phyloP scores from a whole-genome alignment of 2,113 vertebrate genomes.

The Podarcis cretensis region DNA sequence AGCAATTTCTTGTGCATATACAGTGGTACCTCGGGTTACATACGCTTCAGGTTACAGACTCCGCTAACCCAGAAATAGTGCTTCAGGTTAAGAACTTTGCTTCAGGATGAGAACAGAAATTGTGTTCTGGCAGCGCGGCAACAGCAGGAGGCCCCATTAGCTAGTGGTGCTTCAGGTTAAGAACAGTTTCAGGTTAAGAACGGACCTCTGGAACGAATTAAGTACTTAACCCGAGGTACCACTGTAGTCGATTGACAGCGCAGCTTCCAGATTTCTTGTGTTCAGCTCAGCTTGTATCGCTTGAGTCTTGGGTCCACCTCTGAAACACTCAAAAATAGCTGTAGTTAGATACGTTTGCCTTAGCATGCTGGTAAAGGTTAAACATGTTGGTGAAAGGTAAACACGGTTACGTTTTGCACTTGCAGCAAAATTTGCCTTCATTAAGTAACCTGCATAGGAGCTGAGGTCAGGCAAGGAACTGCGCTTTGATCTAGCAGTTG shows the following conservation, averaged over 20 bases:
- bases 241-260: background rate
- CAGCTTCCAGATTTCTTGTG: background rate
- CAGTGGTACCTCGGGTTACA: too few species aligned
- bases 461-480: background rate
- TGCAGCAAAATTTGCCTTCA: background rate
- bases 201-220: too few species aligned
- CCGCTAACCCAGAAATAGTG: too few species aligned
- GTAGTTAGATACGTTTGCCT: background rate
- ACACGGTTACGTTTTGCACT: background rate
- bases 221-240: too few species aligned
- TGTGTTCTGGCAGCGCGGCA: fast-evolving
- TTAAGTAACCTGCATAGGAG: background rate
- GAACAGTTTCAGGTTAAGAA: too few species aligned
- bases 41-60: too few species aligned
- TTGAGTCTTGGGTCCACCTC: background rate
- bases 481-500: background rate
- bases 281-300: background rate
- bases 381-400: background rate
- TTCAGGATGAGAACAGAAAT: too few species aligned
- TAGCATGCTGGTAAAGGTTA: background rate
- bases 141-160: too few species aligned
- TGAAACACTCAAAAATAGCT: background rate
- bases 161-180: too few species aligned
- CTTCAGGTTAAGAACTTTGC: too few species aligned
- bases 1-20: background rate